phyloP scores from a whole-genome alignment of 1,140 invertebrate genomes.

The Ceratosolen solmsi region DNA sequence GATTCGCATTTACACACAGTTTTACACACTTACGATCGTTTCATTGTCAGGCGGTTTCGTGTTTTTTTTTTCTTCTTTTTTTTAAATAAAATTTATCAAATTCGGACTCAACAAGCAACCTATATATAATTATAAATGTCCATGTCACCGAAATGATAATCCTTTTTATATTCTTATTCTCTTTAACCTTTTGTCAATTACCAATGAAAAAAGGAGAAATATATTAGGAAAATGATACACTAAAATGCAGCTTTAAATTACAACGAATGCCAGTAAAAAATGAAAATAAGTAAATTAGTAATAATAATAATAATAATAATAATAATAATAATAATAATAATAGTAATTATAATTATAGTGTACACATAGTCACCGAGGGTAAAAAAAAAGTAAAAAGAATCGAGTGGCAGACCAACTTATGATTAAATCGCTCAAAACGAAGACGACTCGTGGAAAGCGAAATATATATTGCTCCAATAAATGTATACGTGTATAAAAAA shows the following conservation, averaged over 20 bases:
- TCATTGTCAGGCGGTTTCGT: constrained; percentile 37
- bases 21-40: constrained; percentile 44
- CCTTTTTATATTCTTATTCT: background rate
- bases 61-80: constrained; percentile 7
- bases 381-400: constrained; percentile 10
- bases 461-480: background rate
- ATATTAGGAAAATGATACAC: background rate
- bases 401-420: background rate
- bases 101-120: background rate
- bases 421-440: constrained; percentile 12
- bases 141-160: background rate
- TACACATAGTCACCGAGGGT: background rate
- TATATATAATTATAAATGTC: constrained; percentile 10
- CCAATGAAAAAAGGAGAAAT: background rate
- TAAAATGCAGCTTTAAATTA: background rate
- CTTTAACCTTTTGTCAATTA: background rate
- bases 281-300: constrained; percentile 1
- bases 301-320: constrained; percentile 6
- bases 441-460: background rate
- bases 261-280: background rate
- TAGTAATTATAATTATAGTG: no score
- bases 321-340: no score
- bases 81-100: constrained; percentile 21
- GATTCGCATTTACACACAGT: constrained; percentile 30
- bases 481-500: background rate